Percentiles rank a stretch among this genome's conserved stretches.
Conservation (phyloP, 2,888 invertebrate species). For the Scaeva pyrastri region DNA sequence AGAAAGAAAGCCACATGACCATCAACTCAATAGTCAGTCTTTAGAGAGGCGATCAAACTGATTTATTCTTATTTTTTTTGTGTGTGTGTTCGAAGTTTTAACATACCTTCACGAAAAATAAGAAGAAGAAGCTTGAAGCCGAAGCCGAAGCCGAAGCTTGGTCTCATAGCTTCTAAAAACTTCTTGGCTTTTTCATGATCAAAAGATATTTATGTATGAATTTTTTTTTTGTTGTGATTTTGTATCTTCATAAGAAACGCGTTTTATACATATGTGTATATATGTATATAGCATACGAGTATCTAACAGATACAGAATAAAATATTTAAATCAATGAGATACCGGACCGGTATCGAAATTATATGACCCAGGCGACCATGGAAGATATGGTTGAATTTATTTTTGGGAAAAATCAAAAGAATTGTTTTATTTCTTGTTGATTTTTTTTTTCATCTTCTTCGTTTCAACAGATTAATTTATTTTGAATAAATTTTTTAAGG, state of each 20-base stretch:
- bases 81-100: not conserved
- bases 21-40: not conserved
- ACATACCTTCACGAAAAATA: slow-evolving; percentile 25
- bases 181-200: slow-evolving; percentile 40
- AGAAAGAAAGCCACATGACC: slow-evolving; percentile 10
- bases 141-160: too few species aligned
- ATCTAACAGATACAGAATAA: slow-evolving; percentile 9
- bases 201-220: slow-evolving; percentile 16
- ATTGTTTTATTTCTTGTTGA: slow-evolving; percentile 1
- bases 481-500: slow-evolving; percentile 16
- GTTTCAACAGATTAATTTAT: not conserved
- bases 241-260: slow-evolving; percentile 24
- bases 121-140: not conserved
- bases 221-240: not conserved
- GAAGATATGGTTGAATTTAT: slow-evolving; percentile 40
- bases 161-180: slow-evolving; percentile 18
- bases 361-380: slow-evolving; percentile 56
- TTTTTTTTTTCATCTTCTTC: not conserved
- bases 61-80: slow-evolving; percentile 3
- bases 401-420: slow-evolving; percentile 22
- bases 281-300: not conserved
- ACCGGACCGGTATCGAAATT: slow-evolving; percentile 55
- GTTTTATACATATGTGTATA: slow-evolving; percentile 29
- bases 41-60: not conserved
- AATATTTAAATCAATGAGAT: slow-evolving; percentile 21